phyloP scores from a whole-genome alignment of 1,140 invertebrate genomes.

The Aphis gossypii region DNA sequence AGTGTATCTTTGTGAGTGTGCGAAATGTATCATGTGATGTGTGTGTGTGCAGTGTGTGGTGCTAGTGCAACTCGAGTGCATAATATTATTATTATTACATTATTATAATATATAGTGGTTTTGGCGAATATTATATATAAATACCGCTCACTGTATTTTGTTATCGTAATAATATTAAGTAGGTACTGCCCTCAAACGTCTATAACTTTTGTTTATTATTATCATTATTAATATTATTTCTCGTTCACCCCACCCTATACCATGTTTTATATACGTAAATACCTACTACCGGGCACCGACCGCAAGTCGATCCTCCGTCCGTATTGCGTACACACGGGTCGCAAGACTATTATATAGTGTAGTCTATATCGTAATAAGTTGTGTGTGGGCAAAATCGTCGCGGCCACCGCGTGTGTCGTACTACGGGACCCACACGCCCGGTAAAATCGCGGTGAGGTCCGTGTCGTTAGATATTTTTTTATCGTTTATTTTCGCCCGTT shows the following conservation, averaged over 20 bases:
- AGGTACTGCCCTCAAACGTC: background rate
- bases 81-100: background rate
- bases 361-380: background rate
- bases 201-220: background rate
- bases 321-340: background rate
- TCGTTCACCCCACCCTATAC: background rate
- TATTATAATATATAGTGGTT: background rate
- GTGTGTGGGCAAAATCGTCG: constrained; percentile 13
- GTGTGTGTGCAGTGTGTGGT: background rate
- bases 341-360: background rate
- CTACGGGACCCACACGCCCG: background rate
- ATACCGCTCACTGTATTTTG: background rate
- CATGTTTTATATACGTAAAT: background rate
- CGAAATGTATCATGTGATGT: background rate
- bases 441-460: background rate
- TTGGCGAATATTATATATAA: background rate
- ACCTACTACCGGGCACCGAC: background rate
- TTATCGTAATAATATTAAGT: background rate
- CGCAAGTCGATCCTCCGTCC: background rate
- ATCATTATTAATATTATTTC: background rate
- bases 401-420: background rate
- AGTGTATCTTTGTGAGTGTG: background rate
- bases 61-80: background rate
- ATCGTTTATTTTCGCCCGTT: background rate
- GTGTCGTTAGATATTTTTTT: background rate